Evolutionary conservation across 2,797 vertebrate genomes (phyloP).

Genomic region (Linurgus olivaceus): DNA sequence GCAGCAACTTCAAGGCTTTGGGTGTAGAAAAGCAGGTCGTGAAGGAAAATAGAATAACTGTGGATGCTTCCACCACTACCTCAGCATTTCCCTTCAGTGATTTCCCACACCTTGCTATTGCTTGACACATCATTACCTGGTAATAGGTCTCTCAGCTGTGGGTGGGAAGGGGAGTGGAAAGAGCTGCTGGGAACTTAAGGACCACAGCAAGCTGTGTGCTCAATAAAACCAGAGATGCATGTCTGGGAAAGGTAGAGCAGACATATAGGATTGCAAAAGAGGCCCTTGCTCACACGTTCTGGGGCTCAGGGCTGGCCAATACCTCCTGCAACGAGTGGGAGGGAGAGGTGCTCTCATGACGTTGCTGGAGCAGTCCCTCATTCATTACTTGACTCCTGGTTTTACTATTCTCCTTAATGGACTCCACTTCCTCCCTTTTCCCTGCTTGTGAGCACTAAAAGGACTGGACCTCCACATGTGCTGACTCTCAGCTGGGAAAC

Average conservation of each 20-base stretch:
- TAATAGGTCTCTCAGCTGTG: constrained; percentile 33
- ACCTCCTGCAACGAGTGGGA: constrained; percentile 38
- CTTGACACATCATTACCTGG: constrained; percentile 49
- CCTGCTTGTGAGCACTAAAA: background rate
- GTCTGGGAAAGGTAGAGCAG: constrained; percentile 65
- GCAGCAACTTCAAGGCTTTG: background rate
- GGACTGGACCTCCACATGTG: constrained; percentile 2
- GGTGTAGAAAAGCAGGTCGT: background rate
- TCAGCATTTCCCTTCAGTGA: background rate
- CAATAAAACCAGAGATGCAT: constrained; percentile 16
- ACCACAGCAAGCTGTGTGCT: background rate
- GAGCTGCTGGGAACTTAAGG: constrained; percentile 10
- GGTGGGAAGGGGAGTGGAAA: constrained; percentile 5
- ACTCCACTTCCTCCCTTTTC: constrained; percentile 44
- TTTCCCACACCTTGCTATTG: background rate
- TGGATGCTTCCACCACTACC: background rate
- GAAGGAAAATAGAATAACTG: background rate
- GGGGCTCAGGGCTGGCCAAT: background rate
- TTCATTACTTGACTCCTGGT: constrained; percentile 46
- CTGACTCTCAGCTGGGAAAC: constrained; percentile 25
- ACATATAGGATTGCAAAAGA: constrained; percentile 61
- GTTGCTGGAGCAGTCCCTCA: background rate
- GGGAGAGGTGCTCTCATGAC: background rate
- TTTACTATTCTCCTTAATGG: constrained; percentile 51
- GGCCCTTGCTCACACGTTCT: constrained; percentile 30